Evolutionary conservation across 2,797 vertebrate species (phyloP), one percentile per base, ranked within the genome.

Genomic region (Acanthornis magna): DNA sequence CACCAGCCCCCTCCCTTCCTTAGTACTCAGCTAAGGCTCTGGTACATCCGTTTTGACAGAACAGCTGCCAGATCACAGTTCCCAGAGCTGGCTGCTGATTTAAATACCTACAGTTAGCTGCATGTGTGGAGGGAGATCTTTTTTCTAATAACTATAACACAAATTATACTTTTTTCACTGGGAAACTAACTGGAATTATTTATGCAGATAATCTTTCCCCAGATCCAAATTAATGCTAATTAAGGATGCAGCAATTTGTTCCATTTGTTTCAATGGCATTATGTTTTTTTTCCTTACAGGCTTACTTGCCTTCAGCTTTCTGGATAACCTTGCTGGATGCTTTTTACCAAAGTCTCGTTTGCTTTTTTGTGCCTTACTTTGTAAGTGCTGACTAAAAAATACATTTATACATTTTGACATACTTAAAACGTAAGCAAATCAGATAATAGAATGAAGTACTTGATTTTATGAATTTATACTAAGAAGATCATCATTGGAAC

Each of bases 331-430:
- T 99, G 90, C 60, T 99, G 95, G 99, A 99, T 94, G 99, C 98
- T 8, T 98, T 99, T 95, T 99, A 99, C 96, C 99, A 99, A 97
- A 99, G 99, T 90, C 95, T 99, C 1, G 47, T 98, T 88, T 99
- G 99, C 97, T 99, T 99, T 97, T 99, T 99, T 42, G 96, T 99
- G 93, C 99, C 99, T 96, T 99, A 99, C 79, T 98, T 98, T 87
- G 99, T 99, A 97, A 99, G 99, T 98, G 85, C 43, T 85, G 34
- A 5, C 19, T 78, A 53, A 79, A 32, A 36, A 70, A 22, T 61
- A 25, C 13, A 6, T 78, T 67, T 89, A 19, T 36, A 21, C 10
- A 7, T 68, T 72, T 73, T 93, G 27, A 48, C 10, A 26, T 57
- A 26, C 21, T 88, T 65, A 65, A 88, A 78, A 7, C 16, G 5